A percentile compares a stretch with the other conserved stretches of the same genome.
phyloP scores from a whole-genome alignment of 2,888 invertebrate genomes.

The Hemistola chrysoprasaria region DNA sequence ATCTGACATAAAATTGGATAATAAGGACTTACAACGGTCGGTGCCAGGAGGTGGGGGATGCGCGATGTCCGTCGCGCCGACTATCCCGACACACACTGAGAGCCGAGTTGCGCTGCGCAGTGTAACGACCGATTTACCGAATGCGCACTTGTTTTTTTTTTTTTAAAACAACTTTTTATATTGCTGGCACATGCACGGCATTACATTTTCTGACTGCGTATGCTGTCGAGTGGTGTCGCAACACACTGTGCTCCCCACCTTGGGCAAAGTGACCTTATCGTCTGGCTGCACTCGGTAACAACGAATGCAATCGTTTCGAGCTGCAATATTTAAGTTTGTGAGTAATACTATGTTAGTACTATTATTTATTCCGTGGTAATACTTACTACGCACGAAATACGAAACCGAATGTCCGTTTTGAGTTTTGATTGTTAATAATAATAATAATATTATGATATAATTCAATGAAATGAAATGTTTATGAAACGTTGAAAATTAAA shows the following conservation, averaged over 20 bases:
- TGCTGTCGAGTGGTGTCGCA: slow-evolving; percentile 46
- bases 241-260: slow-evolving; percentile 61
- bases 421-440: too few relatives aligned
- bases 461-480: too few relatives aligned
- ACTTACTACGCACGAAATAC: too few relatives aligned
- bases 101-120: slow-evolving; percentile 33
- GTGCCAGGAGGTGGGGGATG: slow-evolving; percentile 27
- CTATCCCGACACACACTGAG: slow-evolving; percentile 60
- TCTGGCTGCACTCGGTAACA: slow-evolving; percentile 67
- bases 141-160: slow-evolving; percentile 55
- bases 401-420: too few relatives aligned
- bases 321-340: too few relatives aligned
- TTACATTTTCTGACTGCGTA: slow-evolving; percentile 28
- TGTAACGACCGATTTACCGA: slow-evolving; percentile 44
- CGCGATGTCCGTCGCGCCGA: slow-evolving; percentile 50
- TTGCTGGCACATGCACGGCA: slow-evolving; percentile 35
- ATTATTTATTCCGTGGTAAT: too few relatives aligned
- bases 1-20: too few relatives aligned
- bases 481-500: too few relatives aligned
- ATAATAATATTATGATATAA: too few relatives aligned
- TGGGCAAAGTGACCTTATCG: slow-evolving; percentile 69
- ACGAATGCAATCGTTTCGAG: slow-evolving; percentile 50
- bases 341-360: too few relatives aligned
- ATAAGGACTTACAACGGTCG: too few relatives aligned
- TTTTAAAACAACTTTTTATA: slow-evolving; percentile 48